phyloP scores from a whole-genome alignment of 1,140 invertebrate genomes.

The Harlomillsia oculata region DNA sequence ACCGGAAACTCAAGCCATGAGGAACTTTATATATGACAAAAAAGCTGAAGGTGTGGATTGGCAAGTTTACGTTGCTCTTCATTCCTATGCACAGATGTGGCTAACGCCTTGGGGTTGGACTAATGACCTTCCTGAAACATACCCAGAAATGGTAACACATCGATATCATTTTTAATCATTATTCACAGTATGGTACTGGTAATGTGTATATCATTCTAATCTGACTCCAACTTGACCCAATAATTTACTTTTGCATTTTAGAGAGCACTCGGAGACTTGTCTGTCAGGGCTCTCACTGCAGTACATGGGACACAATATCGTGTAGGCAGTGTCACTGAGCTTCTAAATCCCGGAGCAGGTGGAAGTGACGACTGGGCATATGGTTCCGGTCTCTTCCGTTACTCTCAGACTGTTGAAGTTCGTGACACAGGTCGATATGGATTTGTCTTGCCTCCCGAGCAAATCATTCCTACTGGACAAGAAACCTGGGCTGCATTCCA shows the following conservation, averaged over 20 bases:
- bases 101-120: conserved; percentile 7
- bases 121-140: neutral
- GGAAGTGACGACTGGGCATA: conserved; percentile 43
- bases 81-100: conserved; percentile 16
- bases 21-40: neutral
- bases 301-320: conserved; percentile 3
- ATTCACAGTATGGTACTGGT: neutral
- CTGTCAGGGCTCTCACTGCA: neutral
- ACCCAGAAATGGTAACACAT: conserved; percentile 3
- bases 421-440: conserved; percentile 44
- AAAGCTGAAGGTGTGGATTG: neutral
- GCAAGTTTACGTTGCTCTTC: conserved; percentile 3
- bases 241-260: neutral
- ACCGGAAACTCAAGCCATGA: conserved; percentile 52
- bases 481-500: conserved; percentile 44
- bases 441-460: conserved; percentile 46
- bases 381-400: conserved; percentile 32
- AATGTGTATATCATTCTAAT: neutral
- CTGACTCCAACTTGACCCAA: neutral
- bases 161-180: neutral
- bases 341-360: conserved; percentile 37
- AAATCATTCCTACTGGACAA: conserved; percentile 47
- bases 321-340: conserved; percentile 1
- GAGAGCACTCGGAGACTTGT: neutral
- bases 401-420: conserved; percentile 46